Base-by-base conservation (phyloP, 2,113 vertebrate species). In the Leptobrachium leishanense region DNA sequence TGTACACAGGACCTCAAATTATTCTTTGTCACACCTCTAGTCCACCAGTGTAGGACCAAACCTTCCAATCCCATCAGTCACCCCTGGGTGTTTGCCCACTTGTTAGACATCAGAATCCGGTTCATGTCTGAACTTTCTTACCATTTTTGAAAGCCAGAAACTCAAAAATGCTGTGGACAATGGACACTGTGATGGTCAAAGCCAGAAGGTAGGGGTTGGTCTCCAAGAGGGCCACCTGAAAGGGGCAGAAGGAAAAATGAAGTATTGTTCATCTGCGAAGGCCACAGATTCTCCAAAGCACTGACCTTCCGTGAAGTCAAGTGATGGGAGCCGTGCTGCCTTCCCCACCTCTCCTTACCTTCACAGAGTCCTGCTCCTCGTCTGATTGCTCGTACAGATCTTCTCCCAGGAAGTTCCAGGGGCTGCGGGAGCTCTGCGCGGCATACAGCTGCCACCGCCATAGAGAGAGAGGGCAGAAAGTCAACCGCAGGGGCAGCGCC, bases 391-490 rank as follows among this genome's bases (percentile, higher is more conserved):
- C 97, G 0, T 98, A 97, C 0, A 98, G 91, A 53, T 98, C 97
- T 0, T 98, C 96, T 0, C 94, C 94, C 31, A 98, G 88, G 91
- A 99, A 97, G 79, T 96, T 97, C 97, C 97, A 99, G 0, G 96
- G 94, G 0, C 96, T 96, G 66, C 91, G 94, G 66, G 95, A 92
- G 68, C 92, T 98, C 87, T 99, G 97, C 3, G 97, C 97, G 0
- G 97, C 96, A 0, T 98, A 98, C 4, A 99, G 92, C 89, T 98
- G 97, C 96, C 96, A 99, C 76, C 96, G 94, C 97, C 97, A 98
- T n/a, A 99, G 87, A 0, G 96, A 98, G 2, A 99, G 92, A 0
- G 96, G 97, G 82, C 96, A 98, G 90, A 93, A 98, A 66, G 86
- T 89, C 42, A 98, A 91, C 0, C 95, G 95, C 65, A 98, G 90